A percentile compares a stretch with the other conserved stretches of the same genome.
phyloP scores from a whole-genome alignment of 2,888 invertebrate genomes.

The Drosophila phalerata region DNA sequence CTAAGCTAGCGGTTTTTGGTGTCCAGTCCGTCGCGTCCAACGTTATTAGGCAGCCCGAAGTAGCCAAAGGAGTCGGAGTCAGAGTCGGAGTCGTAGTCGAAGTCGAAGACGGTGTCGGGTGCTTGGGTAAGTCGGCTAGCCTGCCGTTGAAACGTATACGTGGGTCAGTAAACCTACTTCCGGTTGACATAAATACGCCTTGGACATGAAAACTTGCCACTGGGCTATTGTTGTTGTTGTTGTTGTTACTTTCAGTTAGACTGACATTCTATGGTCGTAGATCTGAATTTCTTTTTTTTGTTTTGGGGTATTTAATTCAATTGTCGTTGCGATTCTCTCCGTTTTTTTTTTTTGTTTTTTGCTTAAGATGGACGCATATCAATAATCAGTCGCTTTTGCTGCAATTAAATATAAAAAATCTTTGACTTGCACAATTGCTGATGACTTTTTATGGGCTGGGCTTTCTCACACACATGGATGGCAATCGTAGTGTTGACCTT shows the following conservation, averaged over 20 bases:
- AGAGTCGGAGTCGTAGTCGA: neutral
- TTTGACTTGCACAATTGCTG: conserved; percentile 3
- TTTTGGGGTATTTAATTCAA: conserved; percentile 38
- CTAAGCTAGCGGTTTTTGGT: conserved; percentile 39
- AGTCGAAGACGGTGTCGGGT: conserved; percentile 10
- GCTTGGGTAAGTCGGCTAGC: conserved; percentile 33
- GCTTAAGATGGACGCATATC: conserved; percentile 8
- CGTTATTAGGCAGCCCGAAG: conserved; percentile 50
- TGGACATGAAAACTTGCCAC: conserved; percentile 85
- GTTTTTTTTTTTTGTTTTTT: conserved; percentile 6
- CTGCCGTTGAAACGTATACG: conserved; percentile 77
- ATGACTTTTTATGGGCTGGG: conserved; percentile 40
- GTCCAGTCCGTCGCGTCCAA: conserved; percentile 59
- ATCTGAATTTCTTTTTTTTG: conserved; percentile 46
- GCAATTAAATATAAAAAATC: conserved; percentile 3
- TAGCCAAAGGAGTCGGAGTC: conserved; percentile 15
- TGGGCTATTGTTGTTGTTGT: conserved; percentile 44
- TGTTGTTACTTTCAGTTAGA: conserved; percentile 37
- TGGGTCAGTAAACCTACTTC: conserved; percentile 86
- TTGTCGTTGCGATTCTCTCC: conserved; percentile 17
- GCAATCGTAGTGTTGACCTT: conserved; percentile 58
- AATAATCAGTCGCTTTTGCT: conserved; percentile 12
- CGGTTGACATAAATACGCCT: conserved; percentile 86
- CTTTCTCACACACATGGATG: conserved; percentile 18
- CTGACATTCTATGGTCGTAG: conserved; percentile 63